Evolutionary conservation across 1,140 invertebrate genomes (phyloP), one percentile per base, ranked within the genome.

Genomic region (Scaptomyza graminum): DNA sequence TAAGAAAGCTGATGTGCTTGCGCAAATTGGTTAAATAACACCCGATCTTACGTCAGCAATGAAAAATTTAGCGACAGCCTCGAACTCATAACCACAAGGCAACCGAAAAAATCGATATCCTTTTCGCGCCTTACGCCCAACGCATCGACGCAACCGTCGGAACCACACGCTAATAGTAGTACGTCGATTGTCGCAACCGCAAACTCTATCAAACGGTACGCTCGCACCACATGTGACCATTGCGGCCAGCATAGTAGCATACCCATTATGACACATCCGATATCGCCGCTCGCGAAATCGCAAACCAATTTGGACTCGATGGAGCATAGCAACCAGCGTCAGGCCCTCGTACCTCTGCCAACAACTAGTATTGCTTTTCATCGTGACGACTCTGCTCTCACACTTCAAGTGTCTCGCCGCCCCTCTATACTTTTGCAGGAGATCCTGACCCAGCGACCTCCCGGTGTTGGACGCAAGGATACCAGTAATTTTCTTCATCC

Each of bases 371-470:
- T 76, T 28, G 72, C 55, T 3, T 61, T 85, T 12, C 77, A 82
- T 7, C 76, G 64, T 0, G 67, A 83, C 44, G 89, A 89, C 28
- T 77, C 81, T 5, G 72, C 82, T 22, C 85, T 74, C 47, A 89
- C 90, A 9, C 49, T 91, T n/a, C 83, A 91, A 63, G 72, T 91
- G 3, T 91, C 91, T 16, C 81, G 91, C 16, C 50, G 91, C 13
- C 90, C 91, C 5, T 92, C 91, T 1, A 67, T 91, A 43, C 56
- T 92, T 9, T 55, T 92, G 5, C 91, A 92, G 49, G 91, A 92
- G 57, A 88, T 92, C 43, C 54, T 92, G n/a, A 89, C 90, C 0
- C 74, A 92, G n/a, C 74, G 92, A 63, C 84, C 91, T 41, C 85
- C 92, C n/a, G 62, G 90, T 1, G 87, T 91, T 79, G 75, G 91